Conservation (phyloP, 1,140 invertebrate species). For the Brachystomella parvula region DNA sequence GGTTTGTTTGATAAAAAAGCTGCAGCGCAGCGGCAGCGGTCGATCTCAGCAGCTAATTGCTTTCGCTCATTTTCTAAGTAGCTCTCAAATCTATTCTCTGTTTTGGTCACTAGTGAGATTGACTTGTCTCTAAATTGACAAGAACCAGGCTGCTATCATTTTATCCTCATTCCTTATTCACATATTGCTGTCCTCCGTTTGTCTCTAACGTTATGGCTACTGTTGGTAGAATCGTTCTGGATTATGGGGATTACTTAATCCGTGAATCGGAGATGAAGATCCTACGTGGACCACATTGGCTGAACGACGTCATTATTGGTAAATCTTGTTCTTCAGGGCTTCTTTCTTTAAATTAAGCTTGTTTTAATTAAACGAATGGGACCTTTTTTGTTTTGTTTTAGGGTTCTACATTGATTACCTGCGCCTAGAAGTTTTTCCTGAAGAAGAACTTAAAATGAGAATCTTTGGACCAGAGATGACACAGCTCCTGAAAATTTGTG, state of each 20-base stretch:
- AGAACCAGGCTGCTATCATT: no score
- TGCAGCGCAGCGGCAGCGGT: no score
- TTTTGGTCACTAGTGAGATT: neutral
- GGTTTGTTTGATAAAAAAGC: no score
- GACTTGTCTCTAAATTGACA: neutral
- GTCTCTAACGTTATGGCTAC: neutral
- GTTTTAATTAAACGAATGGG: no score
- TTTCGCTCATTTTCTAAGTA: no score
- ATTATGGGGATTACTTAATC: conserved; percentile 4
- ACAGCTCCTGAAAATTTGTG: neutral
- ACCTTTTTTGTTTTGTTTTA: no score
- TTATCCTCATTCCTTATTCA: no score
- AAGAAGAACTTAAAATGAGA: neutral
- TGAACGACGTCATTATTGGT: neutral
- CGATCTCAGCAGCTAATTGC: no score
- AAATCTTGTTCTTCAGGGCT: no score
- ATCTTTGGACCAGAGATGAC: neutral
- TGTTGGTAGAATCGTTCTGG: neutral
- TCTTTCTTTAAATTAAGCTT: no score
- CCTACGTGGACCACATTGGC: neutral
- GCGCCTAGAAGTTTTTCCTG: neutral
- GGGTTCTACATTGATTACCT: conserved; percentile 6
- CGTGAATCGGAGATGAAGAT: neutral
- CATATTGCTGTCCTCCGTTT: no score
- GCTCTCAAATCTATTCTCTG: neutral